phyloP scores from a whole-genome alignment of 2,113 vertebrate species.

The Microtus oregoni region DNA sequence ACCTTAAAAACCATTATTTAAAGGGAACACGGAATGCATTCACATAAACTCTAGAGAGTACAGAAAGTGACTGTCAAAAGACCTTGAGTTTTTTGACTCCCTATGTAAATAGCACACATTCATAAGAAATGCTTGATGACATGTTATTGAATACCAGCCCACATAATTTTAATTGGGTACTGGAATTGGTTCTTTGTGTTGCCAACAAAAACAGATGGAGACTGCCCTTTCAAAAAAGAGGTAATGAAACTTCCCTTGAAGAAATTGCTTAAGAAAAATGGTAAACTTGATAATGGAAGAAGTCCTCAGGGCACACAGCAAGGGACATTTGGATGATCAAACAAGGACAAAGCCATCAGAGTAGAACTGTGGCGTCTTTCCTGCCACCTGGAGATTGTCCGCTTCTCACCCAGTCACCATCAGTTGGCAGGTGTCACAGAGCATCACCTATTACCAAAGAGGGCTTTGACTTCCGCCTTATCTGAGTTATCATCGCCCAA shows the following conservation, averaged over 20 bases:
- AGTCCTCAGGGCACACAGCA: slow-evolving; percentile 18
- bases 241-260: slow-evolving; percentile 68
- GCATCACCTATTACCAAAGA: neutral
- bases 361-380: neutral
- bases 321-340: neutral
- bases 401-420: neutral
- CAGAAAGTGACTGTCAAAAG: slow-evolving; percentile 27
- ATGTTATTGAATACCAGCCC: slow-evolving; percentile 43
- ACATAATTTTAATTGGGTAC: slow-evolving; percentile 57
- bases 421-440: neutral
- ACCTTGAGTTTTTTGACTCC: slow-evolving; percentile 29
- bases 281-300: slow-evolving; percentile 36
- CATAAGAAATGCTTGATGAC: slow-evolving; percentile 54
- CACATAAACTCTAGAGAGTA: neutral
- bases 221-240: slow-evolving; percentile 72
- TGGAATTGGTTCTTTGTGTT: slow-evolving; percentile 50
- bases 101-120: slow-evolving; percentile 45
- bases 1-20: neutral
- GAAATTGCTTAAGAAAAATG: slow-evolving; percentile 59
- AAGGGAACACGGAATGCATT: neutral
- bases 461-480: neutral
- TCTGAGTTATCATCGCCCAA: neutral
- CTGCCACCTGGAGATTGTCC: neutral
- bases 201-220: slow-evolving; percentile 75
- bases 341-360: neutral